Base-by-base conservation (phyloP, 2,888 invertebrate species). In the Tiphia femorata region DNA sequence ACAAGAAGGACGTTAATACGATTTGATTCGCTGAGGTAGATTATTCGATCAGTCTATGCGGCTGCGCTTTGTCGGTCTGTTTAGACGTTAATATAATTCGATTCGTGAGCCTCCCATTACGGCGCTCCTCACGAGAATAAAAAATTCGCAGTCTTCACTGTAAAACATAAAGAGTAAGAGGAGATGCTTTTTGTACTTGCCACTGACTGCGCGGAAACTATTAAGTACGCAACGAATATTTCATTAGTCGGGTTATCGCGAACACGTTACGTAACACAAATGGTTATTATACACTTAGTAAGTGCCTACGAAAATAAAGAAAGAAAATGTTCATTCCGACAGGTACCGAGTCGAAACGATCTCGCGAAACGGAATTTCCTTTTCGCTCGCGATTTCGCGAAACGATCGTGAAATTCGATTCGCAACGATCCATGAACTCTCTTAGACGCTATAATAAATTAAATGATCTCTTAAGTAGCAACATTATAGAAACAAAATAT, bases 41-140 rank as follows among this genome's bases (percentile, higher is more conserved):
- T 79, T 78, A 75, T 79, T 79, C 75, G 78, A 79, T 79, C 79
- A 79, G 79, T 79, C 78, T 79, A 79, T 78, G 73, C 75, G 77
- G 70, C 62, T 67, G 67, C n/a, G n/a, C 54, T 62, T 66, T 50
- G 68, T 67, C 68, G 72, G 66, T 70, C 67, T 63, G 68, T 72
- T 53, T 46, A 54, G 56, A 48, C 43, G 43, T 64, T n/a, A n/a
- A n/a, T n/a, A n/a, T n/a, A n/a, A n/a, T n/a, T n/a, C n/a, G n/a
- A n/a, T n/a, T n/a, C n/a, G n/a, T n/a, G n/a, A n/a, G n/a, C n/a
- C n/a, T n/a, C n/a, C n/a, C n/a, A n/a, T n/a, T n/a, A n/a, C n/a
- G n/a, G n/a, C n/a, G n/a, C n/a, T n/a, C n/a, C n/a, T n/a, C n/a
- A n/a, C n/a, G n/a, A n/a, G n/a, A n/a, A n/a, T n/a, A n/a, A n/a